Percentiles rank a stretch among this genome's conserved stretches.
Evolutionary conservation across 1,140 invertebrate genomes (phyloP).

Genomic region (Globodera rostochiensis): DNA sequence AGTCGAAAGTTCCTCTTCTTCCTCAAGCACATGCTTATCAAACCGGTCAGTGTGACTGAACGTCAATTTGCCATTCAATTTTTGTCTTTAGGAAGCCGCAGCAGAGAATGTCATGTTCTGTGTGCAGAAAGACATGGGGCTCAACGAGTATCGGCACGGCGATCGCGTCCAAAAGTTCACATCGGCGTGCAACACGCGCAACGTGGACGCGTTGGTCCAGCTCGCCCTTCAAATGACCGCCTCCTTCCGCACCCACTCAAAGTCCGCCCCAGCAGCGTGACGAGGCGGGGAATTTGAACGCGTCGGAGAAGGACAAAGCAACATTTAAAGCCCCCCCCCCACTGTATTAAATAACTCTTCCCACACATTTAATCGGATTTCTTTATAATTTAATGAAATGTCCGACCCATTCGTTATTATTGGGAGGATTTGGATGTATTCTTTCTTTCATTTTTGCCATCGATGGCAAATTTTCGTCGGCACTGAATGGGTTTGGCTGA

Average conservation of each 20-base stretch:
- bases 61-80: background rate
- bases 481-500: too few relatives aligned
- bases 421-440: too few relatives aligned
- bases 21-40: constrained; percentile 26
- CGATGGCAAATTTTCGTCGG: too few relatives aligned
- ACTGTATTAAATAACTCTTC: too few relatives aligned
- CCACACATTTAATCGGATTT: too few relatives aligned
- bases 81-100: constrained; percentile 23
- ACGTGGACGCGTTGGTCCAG: constrained; percentile 25
- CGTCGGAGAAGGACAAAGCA: too few relatives aligned
- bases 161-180: constrained; percentile 24
- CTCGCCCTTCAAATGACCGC: background rate
- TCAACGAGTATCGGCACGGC: constrained; percentile 29
- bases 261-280: background rate
- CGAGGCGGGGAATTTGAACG: too few relatives aligned
- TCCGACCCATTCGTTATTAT: too few relatives aligned
- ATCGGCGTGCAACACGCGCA: constrained; percentile 20
- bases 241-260: background rate
- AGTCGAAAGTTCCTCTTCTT: constrained; percentile 36
- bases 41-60: constrained; percentile 15
- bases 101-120: constrained; percentile 37
- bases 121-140: constrained; percentile 25
- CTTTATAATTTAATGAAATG: too few relatives aligned
- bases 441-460: too few relatives aligned
- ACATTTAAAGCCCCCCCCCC: too few relatives aligned